Base-by-base conservation (phyloP, 2,113 vertebrate species). In the Isurus oxyrinchus region DNA sequence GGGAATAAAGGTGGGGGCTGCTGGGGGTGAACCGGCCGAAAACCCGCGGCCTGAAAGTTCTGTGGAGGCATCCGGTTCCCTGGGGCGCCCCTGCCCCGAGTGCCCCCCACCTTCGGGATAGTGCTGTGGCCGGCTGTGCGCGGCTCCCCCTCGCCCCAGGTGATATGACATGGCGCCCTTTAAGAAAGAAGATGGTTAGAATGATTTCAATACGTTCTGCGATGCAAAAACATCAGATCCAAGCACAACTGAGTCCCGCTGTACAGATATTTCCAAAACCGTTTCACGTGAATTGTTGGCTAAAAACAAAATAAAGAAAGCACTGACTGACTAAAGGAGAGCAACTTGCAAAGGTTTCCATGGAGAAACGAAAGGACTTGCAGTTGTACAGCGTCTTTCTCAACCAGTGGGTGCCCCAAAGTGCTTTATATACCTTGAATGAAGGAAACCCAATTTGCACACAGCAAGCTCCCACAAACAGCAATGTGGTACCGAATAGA, bases 91-190 rank as follows among this genome's bases (percentile, higher is more conserved):
- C 94, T 76, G 21, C 94, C 94, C 31, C 94, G 94, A 55, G 66
- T 3, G 8, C 66, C 94, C 27, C 66, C 94, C 35, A 72, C 67
- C 35, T 95, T 95, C 21, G 94, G 94, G 13, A 95, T 53, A 5
- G 23, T 8, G 11, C 25, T 35, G 0, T 95, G 66, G 44, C 27
- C 67, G 2, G 44, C 55, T n/a, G 44, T 69, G 94, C 0, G 25
- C 13, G 27, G 98, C 97, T 57, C 98, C 98, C 94, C 98, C 98
- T 95, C 98, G 98, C 94, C 98, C 98, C 21, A 98, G 98, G 96
- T 99, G 98, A 97, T 98, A 99, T 7, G 99, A 99, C 99, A 99
- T 99, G 96, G 97, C 97, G 97, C 97, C 97, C 97, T 49, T 53
- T 21, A 57, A 55, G 27, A 19, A 23, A 69, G 53, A 25, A 66